Conservation (phyloP, 2,113 vertebrate species). For the Noctilio leporinus region DNA sequence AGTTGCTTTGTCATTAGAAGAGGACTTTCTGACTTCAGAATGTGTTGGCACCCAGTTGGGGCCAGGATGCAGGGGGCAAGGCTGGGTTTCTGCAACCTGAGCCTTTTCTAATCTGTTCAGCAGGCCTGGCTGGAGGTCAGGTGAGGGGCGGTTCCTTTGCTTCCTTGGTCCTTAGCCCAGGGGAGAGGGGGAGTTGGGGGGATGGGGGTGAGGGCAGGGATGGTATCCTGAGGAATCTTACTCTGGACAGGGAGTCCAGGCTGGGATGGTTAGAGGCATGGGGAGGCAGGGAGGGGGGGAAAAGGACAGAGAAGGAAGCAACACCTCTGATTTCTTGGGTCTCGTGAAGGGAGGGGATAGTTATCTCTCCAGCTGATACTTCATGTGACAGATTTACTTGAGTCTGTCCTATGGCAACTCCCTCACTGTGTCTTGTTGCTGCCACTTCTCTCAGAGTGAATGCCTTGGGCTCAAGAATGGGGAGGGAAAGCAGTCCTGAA, state of each 20-base stretch:
- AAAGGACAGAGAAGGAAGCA: neutral
- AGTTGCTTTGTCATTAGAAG: neutral
- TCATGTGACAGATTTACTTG: neutral
- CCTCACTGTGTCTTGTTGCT: neutral
- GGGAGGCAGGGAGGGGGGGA: neutral
- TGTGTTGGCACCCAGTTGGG: constrained; percentile 51
- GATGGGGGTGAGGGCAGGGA: neutral
- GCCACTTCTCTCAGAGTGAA: neutral
- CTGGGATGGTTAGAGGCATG: neutral
- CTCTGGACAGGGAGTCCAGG: neutral
- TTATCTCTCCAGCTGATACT: neutral
- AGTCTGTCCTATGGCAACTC: neutral
- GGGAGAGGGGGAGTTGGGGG: neutral
- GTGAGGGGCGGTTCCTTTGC: neutral
- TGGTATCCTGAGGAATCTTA: neutral
- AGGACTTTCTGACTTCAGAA: constrained; percentile 37
- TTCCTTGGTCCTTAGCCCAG: constrained; percentile 53
- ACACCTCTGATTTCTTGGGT: constrained; percentile 8
- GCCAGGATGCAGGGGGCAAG: neutral
- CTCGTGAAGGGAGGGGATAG: neutral
- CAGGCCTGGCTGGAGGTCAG: neutral
- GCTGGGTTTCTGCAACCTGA: neutral
- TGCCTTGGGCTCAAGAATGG: neutral
- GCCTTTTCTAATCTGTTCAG: neutral
- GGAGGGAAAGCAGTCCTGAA: neutral